These are phyloP conservation scores for Pelodiscus sinensis DNA, from an alignment of 2,113 vertebrate species.

Conservation along the genomic window DNA sequence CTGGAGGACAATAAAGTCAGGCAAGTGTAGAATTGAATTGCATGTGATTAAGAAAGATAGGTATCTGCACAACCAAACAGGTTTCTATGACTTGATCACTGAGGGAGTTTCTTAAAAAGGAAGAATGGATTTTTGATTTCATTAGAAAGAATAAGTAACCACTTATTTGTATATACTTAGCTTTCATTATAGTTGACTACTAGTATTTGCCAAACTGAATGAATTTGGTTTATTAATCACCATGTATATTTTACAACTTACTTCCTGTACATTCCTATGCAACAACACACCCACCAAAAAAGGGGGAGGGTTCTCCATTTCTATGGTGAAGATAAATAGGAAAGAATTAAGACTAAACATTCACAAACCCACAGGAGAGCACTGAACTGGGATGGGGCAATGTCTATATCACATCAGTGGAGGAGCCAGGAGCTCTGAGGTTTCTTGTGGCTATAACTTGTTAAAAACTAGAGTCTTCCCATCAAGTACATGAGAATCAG, in stretches of 20 bases:
- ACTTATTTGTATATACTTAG: not conserved
- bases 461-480: not conserved
- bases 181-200: too few relatives aligned
- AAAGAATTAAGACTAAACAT: too few relatives aligned
- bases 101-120: not conserved
- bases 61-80: not conserved
- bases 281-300: too few relatives aligned
- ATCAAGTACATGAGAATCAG: not conserved
- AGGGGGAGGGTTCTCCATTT: too few relatives aligned
- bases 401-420: not conserved
- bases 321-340: too few relatives aligned
- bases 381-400: not conserved
- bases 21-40: not conserved
- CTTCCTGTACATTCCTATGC: too few relatives aligned
- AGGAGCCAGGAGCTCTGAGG: too few relatives aligned
- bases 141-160: not conserved
- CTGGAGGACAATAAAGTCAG: not conserved
- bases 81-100: not conserved
- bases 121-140: not conserved
- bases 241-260: too few relatives aligned
- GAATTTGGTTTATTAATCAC: too few relatives aligned
- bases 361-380: too few relatives aligned
- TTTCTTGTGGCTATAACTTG: too few relatives aligned
- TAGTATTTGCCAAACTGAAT: too few relatives aligned
- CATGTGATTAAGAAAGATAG: not conserved